Conservation (phyloP, 2,797 vertebrate genomes). For the Denticeps clupeoides region DNA sequence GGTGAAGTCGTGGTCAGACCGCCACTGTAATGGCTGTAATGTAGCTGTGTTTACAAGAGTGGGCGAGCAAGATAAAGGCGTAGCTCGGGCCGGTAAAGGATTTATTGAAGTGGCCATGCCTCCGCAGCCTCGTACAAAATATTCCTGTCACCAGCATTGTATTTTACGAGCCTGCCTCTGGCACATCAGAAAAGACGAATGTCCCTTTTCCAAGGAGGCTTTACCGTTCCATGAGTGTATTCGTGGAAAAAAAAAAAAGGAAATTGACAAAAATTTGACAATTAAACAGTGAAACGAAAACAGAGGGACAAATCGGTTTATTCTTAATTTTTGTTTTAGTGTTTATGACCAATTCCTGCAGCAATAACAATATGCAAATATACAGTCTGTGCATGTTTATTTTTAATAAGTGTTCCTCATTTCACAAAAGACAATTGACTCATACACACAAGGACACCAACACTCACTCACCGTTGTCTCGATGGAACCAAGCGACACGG, state of each 20-base stretch:
- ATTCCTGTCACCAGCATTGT: conserved; percentile 1
- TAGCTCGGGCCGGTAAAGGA: background rate
- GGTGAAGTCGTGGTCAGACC: too few relatives aligned
- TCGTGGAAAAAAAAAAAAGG: background rate
- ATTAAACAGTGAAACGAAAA: background rate
- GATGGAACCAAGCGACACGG: conserved; percentile 18
- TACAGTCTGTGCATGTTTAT: background rate
- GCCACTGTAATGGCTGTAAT: too few relatives aligned
- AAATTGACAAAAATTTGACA: too few relatives aligned
- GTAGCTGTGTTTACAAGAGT: background rate
- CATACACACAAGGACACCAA: too few relatives aligned
- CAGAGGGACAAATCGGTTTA: background rate
- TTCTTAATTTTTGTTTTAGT: background rate
- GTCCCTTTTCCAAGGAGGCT: conserved; percentile 4
- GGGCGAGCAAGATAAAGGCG: conserved; percentile 6
- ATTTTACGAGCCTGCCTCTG: conserved; percentile 1
- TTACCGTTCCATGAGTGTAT: conserved; percentile 3
- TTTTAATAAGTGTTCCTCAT: too few relatives aligned
- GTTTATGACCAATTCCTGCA: background rate
- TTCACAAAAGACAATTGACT: too few relatives aligned
- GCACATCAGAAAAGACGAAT: conserved; percentile 10
- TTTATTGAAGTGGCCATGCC: conserved; percentile 7
- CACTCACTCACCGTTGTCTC: too few relatives aligned
- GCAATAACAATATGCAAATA: too few relatives aligned
- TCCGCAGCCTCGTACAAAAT: conserved; percentile 5